Base-by-base conservation (phyloP, 2,113 vertebrate genomes). In the Cricetomys ansorgei region DNA sequence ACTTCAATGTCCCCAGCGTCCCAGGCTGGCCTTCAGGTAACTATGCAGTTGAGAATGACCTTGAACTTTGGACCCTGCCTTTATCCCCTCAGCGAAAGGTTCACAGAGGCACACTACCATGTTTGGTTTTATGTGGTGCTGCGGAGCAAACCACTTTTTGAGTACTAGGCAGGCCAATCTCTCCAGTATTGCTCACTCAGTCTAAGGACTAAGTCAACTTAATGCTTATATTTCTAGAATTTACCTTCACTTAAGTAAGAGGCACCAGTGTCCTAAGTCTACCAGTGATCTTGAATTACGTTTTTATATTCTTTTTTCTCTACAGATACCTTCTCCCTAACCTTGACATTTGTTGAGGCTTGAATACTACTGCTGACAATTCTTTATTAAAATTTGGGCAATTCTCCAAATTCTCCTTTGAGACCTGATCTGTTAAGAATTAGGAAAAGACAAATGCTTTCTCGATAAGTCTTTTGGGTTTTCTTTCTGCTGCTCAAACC, bases 311-410 rank as follows among this genome's bases (percentile, higher is more conserved):
- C n/a, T 94, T 34, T 12, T 94, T 88, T 59, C 37, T 81, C 21
- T 81, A 57, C 3, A 27, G 98, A 99, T 98, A 98, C 96, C 16
- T 97, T 99, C 77, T 92, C 43, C 98, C 90, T 99, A 96, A 99
- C 98, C 94, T 97, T 98, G 37, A 97, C 90, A 87, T 98, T 97
- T 2, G 98, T 98, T 34, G 99, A 98, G 0, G 99, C 99, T 98
- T 99, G 97, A 99, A 99, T 15, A 98, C 98, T 86, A 99, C 96
- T 0, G 99, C 99, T 73, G 99, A 99, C 97, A 99, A 98, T 94
- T 99, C 99, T 40, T 98, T 98, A 77, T 99, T 98, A 96, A 99
- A 98, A 88, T 96, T 88, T 15, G 99, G 95, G 99, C 99, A 99
- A 87, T 97, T 98, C 94, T 99, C 98, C 23, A 99, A 75, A 80